Percentiles rank a stretch among this genome's conserved stretches.
phyloP scores from a whole-genome alignment of 2,888 invertebrate species.

The Xestia xanthographa region DNA sequence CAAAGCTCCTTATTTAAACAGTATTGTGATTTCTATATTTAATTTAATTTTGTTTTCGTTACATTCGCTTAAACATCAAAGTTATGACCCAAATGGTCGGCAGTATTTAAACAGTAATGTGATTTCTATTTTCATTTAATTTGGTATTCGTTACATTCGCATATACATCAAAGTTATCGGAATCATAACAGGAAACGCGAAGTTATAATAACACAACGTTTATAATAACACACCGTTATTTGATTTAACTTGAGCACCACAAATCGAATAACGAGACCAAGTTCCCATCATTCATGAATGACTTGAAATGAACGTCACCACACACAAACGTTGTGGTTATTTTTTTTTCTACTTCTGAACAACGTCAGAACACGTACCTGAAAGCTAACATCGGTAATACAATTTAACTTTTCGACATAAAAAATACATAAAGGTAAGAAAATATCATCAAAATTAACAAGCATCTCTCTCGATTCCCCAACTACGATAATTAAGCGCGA shows the following conservation, averaged over 20 bases:
- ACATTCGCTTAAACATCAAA: not conserved
- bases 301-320: conserved; percentile 8
- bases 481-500: not conserved
- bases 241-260: not conserved
- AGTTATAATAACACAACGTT: not conserved
- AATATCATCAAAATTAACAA: not conserved
- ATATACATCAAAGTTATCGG: not conserved
- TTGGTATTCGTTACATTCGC: not conserved
- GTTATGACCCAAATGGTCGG: too few relatives aligned
- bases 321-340: not conserved
- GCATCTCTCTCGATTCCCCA: not conserved
- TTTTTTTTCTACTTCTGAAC: conserved; percentile 14
- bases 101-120: too few relatives aligned
- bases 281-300: not conserved
- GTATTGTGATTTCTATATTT: too few relatives aligned
- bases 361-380: not conserved
- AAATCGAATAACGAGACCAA: not conserved
- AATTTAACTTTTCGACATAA: not conserved
- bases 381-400: not conserved
- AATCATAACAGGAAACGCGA: not conserved
- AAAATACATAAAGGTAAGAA: not conserved
- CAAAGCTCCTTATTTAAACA: too few relatives aligned
- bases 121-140: too few relatives aligned
- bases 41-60: too few relatives aligned
- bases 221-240: not conserved